Conservation (phyloP, 2,113 vertebrate species). For the Neolamprologus sp. region DNA sequence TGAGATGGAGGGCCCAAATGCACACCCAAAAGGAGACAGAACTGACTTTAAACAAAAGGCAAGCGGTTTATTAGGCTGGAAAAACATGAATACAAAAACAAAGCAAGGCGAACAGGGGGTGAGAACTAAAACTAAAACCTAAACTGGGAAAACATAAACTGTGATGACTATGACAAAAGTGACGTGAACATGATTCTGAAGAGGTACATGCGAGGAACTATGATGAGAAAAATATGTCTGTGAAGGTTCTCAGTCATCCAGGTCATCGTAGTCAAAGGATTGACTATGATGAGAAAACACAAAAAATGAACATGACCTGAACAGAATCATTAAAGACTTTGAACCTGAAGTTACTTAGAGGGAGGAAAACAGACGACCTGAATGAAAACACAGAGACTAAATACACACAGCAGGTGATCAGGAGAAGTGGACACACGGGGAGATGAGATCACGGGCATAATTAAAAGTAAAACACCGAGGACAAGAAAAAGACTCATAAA, state of each 20-base stretch:
- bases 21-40: neutral
- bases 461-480: neutral
- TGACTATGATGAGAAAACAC: neutral
- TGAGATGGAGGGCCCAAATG: neutral
- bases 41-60: neutral
- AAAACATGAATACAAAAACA: neutral
- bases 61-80: neutral
- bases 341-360: neutral
- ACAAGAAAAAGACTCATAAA: neutral
- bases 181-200: neutral
- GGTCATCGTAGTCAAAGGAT: too few relatives aligned
- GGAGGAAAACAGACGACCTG: neutral
- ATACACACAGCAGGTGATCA: neutral
- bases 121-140: neutral
- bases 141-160: neutral
- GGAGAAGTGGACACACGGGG: neutral
- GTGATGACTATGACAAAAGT: neutral
- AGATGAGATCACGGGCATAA: neutral
- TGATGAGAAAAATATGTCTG: neutral
- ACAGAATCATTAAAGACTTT: neutral
- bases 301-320: neutral
- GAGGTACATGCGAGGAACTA: rapidly evolving
- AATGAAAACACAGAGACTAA: neutral
- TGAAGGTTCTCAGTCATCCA: too few relatives aligned
- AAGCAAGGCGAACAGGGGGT: neutral